phyloP scores from a whole-genome alignment of 1,140 invertebrate species.

The Maconellicoccus hirsutus region DNA sequence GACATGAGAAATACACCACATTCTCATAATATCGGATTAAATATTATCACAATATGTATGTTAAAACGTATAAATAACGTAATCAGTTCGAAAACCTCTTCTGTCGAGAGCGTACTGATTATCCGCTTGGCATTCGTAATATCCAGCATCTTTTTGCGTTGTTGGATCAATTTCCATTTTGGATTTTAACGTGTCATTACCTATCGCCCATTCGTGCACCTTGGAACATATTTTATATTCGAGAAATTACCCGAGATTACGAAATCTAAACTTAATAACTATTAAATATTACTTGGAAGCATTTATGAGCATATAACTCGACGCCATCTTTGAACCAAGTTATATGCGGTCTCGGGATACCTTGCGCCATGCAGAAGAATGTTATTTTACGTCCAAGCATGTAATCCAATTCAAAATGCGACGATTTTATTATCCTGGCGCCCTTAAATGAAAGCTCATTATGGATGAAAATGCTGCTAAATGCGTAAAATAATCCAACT shows the following conservation, averaged over 20 bases:
- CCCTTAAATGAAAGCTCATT: slow-evolving; percentile 35
- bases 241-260: too few relatives aligned
- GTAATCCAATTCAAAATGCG: slow-evolving; percentile 49
- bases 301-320: slow-evolving; percentile 43
- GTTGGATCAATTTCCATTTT: slow-evolving; percentile 49
- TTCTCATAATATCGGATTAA: too few relatives aligned
- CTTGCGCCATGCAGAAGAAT: slow-evolving; percentile 45
- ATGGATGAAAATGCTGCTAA: not conserved
- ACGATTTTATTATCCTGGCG: slow-evolving; percentile 43
- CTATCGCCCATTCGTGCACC: slow-evolving; percentile 42
- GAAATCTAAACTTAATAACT: too few relatives aligned
- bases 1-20: too few relatives aligned
- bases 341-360: slow-evolving; percentile 42
- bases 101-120: slow-evolving; percentile 63
- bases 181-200: slow-evolving; percentile 39
- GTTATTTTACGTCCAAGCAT: slow-evolving; percentile 46
- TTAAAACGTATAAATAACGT: slow-evolving; percentile 34
- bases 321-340: slow-evolving; percentile 47
- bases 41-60: not conserved
- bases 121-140: slow-evolving; percentile 61
- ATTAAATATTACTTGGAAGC: slow-evolving; percentile 45
- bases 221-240: slow-evolving; percentile 27
- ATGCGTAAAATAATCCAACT: slow-evolving; percentile 32
- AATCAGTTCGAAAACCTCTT: slow-evolving; percentile 58
- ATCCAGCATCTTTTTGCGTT: slow-evolving; percentile 50